Percentiles rank a stretch among this genome's conserved stretches.
Evolutionary conservation across 2,888 invertebrate genomes (phyloP).

Genomic region (Cryptocephalus primarius): DNA sequence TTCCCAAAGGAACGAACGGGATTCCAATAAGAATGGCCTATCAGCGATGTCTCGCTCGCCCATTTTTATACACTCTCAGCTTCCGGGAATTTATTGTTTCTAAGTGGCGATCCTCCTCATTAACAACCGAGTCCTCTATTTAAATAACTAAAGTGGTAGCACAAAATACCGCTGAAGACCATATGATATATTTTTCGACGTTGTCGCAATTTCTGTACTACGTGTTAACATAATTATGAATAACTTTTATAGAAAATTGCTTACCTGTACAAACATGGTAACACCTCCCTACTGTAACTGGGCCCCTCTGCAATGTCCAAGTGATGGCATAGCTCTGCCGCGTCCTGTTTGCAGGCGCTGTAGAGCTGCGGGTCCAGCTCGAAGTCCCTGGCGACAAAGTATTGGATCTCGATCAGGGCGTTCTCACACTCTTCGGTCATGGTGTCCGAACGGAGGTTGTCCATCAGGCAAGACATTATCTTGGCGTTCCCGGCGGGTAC

Average conservation of each 20-base stretch:
- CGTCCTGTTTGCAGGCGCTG: constrained; percentile 79
- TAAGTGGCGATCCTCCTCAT: no score
- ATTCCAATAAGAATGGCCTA: no score
- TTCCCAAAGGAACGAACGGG: no score
- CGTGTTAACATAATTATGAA: no score
- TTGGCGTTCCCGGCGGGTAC: constrained; percentile 64
- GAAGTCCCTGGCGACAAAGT: constrained; percentile 92
- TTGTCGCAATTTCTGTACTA: no score
- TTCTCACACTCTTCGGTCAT: constrained; percentile 88
- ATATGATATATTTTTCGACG: no score
- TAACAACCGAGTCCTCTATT: no score
- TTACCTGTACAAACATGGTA: constrained; percentile 78
- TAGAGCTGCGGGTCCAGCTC: constrained; percentile 84
- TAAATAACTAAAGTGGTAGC: no score
- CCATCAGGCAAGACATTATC: constrained; percentile 90
- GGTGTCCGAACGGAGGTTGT: constrained; percentile 68
- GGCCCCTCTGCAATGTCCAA: constrained; percentile 70
- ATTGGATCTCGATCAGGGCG: constrained; percentile 89
- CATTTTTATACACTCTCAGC: no score
- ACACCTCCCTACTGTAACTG: constrained; percentile 69
- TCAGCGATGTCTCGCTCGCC: no score
- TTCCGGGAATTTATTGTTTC: no score
- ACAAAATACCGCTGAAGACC: no score
- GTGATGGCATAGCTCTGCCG: constrained; percentile 69
- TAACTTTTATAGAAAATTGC: background rate